A percentile compares a stretch with the other conserved stretches of the same genome.
phyloP scores from a whole-genome alignment of 2,888 invertebrate species.

The Drosophila borealis region DNA sequence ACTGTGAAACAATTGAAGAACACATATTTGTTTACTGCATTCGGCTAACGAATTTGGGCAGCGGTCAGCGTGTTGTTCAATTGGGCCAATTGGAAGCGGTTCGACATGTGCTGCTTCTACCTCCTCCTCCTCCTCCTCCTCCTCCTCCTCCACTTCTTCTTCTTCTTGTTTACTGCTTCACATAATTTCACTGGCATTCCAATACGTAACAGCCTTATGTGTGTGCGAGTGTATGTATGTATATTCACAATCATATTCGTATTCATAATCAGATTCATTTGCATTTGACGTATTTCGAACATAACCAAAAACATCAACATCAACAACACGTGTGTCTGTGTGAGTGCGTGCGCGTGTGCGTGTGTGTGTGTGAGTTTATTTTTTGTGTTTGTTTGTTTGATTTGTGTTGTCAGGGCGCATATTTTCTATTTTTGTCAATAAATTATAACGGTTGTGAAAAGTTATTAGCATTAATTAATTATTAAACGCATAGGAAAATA shows the following conservation, averaged over 20 bases:
- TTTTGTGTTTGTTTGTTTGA: background rate
- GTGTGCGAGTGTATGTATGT: background rate
- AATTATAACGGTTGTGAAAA: slow-evolving; percentile 81
- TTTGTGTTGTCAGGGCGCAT: slow-evolving; percentile 26
- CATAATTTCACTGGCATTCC: slow-evolving; percentile 69
- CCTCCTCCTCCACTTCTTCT: slow-evolving; percentile 10
- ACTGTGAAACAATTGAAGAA: too few relatives aligned
- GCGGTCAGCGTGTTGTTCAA: background rate
- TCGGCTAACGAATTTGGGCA: background rate
- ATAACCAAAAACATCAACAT: slow-evolving; percentile 10
- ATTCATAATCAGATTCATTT: slow-evolving; percentile 47
- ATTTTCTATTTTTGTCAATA: slow-evolving; percentile 78
- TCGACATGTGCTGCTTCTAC: slow-evolving; percentile 4
- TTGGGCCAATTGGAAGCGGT: slow-evolving; percentile 9
- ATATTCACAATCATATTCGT: slow-evolving; percentile 20
- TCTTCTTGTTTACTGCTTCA: slow-evolving; percentile 21
- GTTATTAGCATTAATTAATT: slow-evolving; percentile 83
- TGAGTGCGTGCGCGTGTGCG: slow-evolving; percentile 9
- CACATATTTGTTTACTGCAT: background rate
- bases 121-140: slow-evolving; percentile 4
- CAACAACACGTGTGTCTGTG: slow-evolving; percentile 3
- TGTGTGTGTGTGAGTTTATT: background rate
- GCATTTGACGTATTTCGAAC: slow-evolving; percentile 48
- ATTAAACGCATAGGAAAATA: slow-evolving; percentile 78
- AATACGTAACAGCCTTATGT: slow-evolving; percentile 55